Percentiles rank a stretch among this genome's conserved stretches.
Evolutionary conservation across 2,113 vertebrate genomes (phyloP).

Genomic region (Argyrosomus japonicus): DNA sequence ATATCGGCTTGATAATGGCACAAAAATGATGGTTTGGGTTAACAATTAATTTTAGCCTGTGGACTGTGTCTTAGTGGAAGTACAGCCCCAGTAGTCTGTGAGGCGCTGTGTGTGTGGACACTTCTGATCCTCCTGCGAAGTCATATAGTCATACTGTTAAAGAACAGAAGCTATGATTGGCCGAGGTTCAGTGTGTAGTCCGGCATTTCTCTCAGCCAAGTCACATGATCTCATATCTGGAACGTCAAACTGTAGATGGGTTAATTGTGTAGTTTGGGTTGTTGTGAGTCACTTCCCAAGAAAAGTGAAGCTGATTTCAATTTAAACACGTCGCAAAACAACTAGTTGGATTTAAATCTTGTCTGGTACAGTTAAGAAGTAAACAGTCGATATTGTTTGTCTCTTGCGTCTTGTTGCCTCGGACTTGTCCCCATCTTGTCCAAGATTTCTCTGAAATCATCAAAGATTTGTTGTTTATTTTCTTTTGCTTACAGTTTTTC

Average conservation of each 20-base stretch:
- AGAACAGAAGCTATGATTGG: not conserved
- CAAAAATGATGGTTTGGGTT: not conserved
- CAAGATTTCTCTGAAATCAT: constrained; percentile 2
- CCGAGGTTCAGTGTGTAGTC: not conserved
- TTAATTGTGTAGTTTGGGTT: not conserved
- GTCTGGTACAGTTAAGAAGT: not conserved
- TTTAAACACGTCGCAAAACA: not conserved
- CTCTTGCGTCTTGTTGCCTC: constrained; percentile 6
- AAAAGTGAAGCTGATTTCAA: not conserved
- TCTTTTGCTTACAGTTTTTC: constrained; percentile 24
- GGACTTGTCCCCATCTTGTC: constrained; percentile 9
- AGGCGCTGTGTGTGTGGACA: not conserved
- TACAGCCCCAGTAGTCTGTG: not conserved
- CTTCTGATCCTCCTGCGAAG: not conserved
- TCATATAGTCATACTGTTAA: not conserved
- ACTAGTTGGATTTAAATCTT: not conserved
- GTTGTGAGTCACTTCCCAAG: not conserved
- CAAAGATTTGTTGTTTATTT: constrained; percentile 6
- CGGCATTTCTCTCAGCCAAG: not conserved
- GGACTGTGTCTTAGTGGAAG: not conserved
- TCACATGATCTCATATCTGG: not conserved
- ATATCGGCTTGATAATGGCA: not conserved
- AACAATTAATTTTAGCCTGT: not conserved
- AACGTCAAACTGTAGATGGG: not conserved
- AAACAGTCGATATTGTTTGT: not conserved